Conservation (phyloP, 2,797 vertebrate genomes). For the Champsocephalus gunnari region DNA sequence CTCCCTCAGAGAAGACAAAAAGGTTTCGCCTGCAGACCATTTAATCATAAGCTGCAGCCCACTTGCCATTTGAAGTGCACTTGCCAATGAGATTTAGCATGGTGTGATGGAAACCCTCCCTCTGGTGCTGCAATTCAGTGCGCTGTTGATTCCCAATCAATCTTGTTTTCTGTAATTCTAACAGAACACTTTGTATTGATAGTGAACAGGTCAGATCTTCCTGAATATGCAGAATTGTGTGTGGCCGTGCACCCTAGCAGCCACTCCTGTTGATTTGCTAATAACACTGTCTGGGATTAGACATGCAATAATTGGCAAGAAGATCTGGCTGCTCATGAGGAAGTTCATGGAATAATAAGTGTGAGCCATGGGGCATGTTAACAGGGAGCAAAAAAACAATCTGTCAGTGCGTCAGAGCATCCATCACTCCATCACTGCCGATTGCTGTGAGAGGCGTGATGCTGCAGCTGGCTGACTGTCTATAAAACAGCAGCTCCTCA, state of each 20-base stretch:
- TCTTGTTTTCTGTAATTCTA: slow-evolving; percentile 59
- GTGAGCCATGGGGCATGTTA: slow-evolving; percentile 73
- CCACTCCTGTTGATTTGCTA: slow-evolving; percentile 59
- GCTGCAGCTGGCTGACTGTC: slow-evolving; percentile 81
- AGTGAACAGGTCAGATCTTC: slow-evolving; percentile 25
- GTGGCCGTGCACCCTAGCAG: slow-evolving; percentile 50
- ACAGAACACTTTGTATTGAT: slow-evolving; percentile 34
- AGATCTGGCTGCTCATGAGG: slow-evolving; percentile 72
- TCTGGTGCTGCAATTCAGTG: slow-evolving; percentile 46
- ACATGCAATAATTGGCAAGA: slow-evolving; percentile 68
- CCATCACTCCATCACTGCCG: slow-evolving; percentile 80
- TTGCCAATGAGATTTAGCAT: slow-evolving; percentile 72
- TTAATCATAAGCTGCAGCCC: slow-evolving; percentile 80
- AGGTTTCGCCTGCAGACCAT: slow-evolving; percentile 72
- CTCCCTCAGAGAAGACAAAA: slow-evolving; percentile 68
- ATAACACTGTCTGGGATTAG: slow-evolving; percentile 54
- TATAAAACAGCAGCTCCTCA: slow-evolving; percentile 60
- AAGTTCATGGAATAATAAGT: slow-evolving; percentile 79
- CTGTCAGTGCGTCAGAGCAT: slow-evolving; percentile 71
- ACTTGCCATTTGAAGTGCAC: slow-evolving; percentile 78
- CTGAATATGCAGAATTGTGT: slow-evolving; percentile 48
- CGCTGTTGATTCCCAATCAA: slow-evolving; percentile 63
- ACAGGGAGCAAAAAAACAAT: slow-evolving; percentile 69
- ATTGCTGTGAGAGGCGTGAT: slow-evolving; percentile 81
- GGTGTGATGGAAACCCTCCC: slow-evolving; percentile 71